Evolutionary conservation across 2,113 vertebrate species (phyloP), one percentile per base, ranked within the genome.

Genomic region (Pangasianodon gigas): DNA sequence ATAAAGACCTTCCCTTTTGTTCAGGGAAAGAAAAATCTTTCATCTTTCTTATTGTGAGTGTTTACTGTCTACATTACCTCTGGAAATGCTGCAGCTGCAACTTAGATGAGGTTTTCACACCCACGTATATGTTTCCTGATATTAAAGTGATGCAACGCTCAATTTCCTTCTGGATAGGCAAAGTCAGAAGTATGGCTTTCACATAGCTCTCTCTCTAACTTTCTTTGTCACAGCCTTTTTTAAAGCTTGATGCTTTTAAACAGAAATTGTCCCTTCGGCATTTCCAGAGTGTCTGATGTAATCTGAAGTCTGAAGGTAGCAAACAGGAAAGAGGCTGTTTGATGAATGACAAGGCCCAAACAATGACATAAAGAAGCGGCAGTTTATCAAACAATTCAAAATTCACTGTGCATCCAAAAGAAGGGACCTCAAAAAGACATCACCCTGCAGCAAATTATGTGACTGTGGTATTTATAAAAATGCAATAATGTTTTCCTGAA

Each of bases 201-300:
- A 74, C 81, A 82, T 41, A 65, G 75, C n/a, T 41, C 48, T 9
- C 77, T 51, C 67, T 46, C 60, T 11, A 51, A 65, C 79, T 46
- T 71, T 46, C 54, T 46, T 9, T 65, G 29, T 82, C 80, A 82
- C 80, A 56, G 3, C 41, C 32, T 60, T 37, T 44, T 86, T 86
- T 79, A 29, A 88, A 21, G 24, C 48, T 84, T 85, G 83, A 75
- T 75, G 11, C 37, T 26, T 84, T 16, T 84, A 62, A 84, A 87
- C 67, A 29, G 51, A 86, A 69, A 79, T 21, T 84, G 82, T 89
- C 88, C 87, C n/a, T 77, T 77, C 56, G 89, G 81, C 87, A 92
- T 93, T 87, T 90, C 87, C 87, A 87, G 75, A 82, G 80, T 83
- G 87, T 91, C 88, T 82, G 83, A 90, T 92, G 89, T 88, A 88